phyloP scores from a whole-genome alignment of 2,797 vertebrate species.

The Chromobotia macracanthus region DNA sequence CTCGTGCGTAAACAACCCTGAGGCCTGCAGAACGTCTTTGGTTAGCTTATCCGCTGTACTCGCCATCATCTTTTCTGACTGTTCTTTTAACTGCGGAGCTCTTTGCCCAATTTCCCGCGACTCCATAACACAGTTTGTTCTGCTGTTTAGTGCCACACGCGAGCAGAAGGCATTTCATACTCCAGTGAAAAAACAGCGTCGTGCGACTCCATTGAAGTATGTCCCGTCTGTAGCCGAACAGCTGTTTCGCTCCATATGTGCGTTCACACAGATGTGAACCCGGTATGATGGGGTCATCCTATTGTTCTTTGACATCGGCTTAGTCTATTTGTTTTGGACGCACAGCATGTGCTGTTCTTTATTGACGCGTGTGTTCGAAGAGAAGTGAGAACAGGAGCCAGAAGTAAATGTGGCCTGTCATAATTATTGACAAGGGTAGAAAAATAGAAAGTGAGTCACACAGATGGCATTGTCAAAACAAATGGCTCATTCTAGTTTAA shows the following conservation, averaged over 20 bases:
- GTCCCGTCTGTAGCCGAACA: conserved; percentile 40
- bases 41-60: conserved; percentile 1
- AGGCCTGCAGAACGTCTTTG: conserved; percentile 2
- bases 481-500: conserved; percentile 30
- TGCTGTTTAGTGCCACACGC: conserved; percentile 4
- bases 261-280: conserved; percentile 41
- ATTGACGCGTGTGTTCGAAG: conserved; percentile 56
- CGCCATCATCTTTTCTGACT: conserved; percentile 9
- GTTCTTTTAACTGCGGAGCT: conserved; percentile 26
- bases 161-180: conserved; percentile 32
- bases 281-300: conserved; percentile 16
- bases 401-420: conserved; percentile 14
- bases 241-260: conserved; percentile 45
- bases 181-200: conserved; percentile 5
- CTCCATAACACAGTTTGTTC: neutral
- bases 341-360: neutral
- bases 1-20: conserved; percentile 17
- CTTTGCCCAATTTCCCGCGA: conserved; percentile 16
- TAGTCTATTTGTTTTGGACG: conserved; percentile 13
- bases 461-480: conserved; percentile 19
- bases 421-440: conserved; percentile 60
- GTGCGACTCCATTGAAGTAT: conserved; percentile 1
- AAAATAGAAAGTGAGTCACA: conserved; percentile 63
- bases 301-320: conserved; percentile 25
- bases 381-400: conserved; percentile 8